Evolutionary conservation across 2,113 vertebrate genomes (phyloP).

Genomic region (Microcebus murinus): DNA sequence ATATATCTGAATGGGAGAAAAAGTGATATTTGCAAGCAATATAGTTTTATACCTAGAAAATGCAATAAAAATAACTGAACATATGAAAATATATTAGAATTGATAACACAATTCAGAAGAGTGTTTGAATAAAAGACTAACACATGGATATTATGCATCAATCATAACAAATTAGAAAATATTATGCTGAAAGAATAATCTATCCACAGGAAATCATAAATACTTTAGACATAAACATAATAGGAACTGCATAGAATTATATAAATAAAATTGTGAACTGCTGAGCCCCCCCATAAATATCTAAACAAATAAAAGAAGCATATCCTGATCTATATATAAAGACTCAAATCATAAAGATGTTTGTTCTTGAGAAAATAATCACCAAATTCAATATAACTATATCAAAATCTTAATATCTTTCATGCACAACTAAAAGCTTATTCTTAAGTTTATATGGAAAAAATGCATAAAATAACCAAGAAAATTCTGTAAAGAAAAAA

Average conservation of each 20-base stretch:
- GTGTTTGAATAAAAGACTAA: not conserved
- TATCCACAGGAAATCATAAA: not conserved
- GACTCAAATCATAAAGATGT: not conserved
- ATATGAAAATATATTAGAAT: not conserved
- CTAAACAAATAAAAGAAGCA: not conserved
- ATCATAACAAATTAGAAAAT: constrained; percentile 8
- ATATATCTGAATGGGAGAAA: not conserved
- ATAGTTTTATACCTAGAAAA: not conserved
- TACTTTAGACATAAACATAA: not conserved
- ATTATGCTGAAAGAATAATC: not conserved
- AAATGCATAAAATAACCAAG: not conserved
- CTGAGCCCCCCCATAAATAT: not conserved
- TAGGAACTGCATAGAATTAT: not conserved
- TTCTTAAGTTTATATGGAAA: not conserved
- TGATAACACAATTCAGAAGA: not conserved
- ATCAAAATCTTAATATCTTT: not conserved
- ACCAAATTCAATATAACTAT: not conserved
- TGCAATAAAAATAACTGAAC: not conserved
- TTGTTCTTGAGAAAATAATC: constrained; percentile 4
- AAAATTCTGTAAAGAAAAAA: not conserved
- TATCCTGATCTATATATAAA: not conserved
- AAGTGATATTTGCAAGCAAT: constrained; percentile 9
- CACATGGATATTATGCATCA: not conserved
- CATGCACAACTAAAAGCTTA: not conserved
- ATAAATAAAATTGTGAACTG: not conserved